A percentile compares a stretch with the other conserved stretches of the same genome.
Evolutionary conservation across 2,113 vertebrate genomes (phyloP).

Genomic region (Bubo scandiacus): DNA sequence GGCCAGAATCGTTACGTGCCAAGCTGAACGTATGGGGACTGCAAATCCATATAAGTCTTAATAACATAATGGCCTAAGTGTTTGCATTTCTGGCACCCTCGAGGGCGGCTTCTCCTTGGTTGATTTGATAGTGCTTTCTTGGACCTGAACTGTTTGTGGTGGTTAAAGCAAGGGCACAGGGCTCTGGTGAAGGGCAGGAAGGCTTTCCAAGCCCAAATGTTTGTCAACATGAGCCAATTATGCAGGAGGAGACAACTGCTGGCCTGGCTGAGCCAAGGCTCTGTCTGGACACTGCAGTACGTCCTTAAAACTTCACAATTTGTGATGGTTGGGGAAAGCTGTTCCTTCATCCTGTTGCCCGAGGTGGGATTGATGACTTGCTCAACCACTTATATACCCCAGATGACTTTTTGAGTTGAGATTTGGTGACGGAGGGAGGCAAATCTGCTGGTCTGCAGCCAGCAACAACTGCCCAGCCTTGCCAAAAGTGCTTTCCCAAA

Average conservation of each 20-base stretch:
- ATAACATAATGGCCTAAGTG: neutral
- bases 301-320: neutral
- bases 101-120: neutral
- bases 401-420: neutral
- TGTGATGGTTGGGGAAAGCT: neutral
- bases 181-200: neutral
- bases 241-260: neutral
- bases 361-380: neutral
- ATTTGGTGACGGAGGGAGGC: neutral
- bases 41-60: accelerated
- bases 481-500: too few relatives aligned
- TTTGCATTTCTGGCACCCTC: neutral
- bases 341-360: neutral
- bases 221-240: neutral
- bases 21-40: neutral
- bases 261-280: neutral
- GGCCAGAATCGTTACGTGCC: neutral
- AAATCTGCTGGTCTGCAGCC: neutral
- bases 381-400: accelerated
- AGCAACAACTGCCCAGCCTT: neutral
- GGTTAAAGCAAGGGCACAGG: neutral
- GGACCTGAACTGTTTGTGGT: neutral
- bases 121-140: neutral
- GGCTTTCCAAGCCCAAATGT: neutral
- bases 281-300: neutral